Conservation (phyloP, 2,113 vertebrate species). For the Felis chaus region DNA sequence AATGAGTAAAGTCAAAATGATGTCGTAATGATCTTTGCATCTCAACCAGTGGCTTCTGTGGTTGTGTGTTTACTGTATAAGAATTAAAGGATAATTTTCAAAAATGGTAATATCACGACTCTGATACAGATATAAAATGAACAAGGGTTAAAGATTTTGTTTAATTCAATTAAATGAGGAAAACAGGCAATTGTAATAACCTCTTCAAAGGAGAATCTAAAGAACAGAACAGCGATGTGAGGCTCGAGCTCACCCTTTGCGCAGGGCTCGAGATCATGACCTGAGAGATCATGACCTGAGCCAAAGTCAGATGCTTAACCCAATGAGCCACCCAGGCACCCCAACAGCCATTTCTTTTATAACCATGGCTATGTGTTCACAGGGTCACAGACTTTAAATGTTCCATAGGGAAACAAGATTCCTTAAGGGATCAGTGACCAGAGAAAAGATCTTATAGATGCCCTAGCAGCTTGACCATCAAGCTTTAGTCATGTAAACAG, state of each 20-base stretch:
- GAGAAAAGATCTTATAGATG: not conserved
- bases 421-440: not conserved
- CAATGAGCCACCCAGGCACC: too few relatives aligned
- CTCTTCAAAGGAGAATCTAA: not conserved
- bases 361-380: not conserved
- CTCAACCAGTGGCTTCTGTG: not conserved
- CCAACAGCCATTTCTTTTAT: not conserved
- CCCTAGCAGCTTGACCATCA: not conserved
- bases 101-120: not conserved
- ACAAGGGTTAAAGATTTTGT: not conserved
- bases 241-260: too few relatives aligned
- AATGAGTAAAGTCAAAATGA: not conserved
- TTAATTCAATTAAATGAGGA: not conserved
- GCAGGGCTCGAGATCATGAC: too few relatives aligned
- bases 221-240: not conserved
- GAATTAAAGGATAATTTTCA: slow-evolving; percentile 5
- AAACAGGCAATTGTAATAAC: not conserved
- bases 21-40: not conserved
- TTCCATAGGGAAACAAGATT: not conserved
- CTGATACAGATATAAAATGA: not conserved
- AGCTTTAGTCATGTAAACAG: not conserved
- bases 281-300: too few relatives aligned
- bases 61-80: not conserved
- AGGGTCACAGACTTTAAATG: not conserved
- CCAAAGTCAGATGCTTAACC: too few relatives aligned